Base-by-base conservation (phyloP, 2,797 vertebrate genomes). In the Stomatorhinus walkeri region DNA sequence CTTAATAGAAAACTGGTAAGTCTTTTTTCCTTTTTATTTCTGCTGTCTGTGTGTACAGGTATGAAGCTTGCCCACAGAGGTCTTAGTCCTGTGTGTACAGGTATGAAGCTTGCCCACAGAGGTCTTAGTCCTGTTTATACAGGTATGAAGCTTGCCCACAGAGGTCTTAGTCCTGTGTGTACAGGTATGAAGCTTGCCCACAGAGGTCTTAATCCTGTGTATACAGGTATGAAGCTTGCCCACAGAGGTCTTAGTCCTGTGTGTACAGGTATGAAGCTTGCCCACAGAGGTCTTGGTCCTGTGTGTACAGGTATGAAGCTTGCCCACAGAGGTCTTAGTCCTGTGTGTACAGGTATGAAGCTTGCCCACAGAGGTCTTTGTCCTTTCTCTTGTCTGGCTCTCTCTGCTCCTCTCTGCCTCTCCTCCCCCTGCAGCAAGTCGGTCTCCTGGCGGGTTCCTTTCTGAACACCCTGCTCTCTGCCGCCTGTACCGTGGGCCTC, bases 401-500 rank as follows among this genome's bases (percentile, higher is more conserved):
- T 22, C 51, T 8, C 68, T 4, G 7, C 54, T 4, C 9, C 7
- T 91, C 64, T 90, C n/a, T 86, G 22, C 22, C 5, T 84, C 5
- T 12, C 1, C n/a, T 28, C 22, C 46, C 32, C 46, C n/a, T 90
- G 92, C 36, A 99, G 98, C 97, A 98, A 90, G 96, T 98, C 92
- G 92, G 95, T 16, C 94, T 99, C 85, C 90, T 99, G 89, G 89
- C 94, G 0, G 28, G 92, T 0, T 97, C 97, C 0, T 91, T 96
- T 90, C 88, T 96, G 91, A 98, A 97, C 43, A 91, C 96, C 85
- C 91, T 99, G 87, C 91, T 98, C 90, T 98, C 98, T 0, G 89
- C 95, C 0, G 97, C 97, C 0, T 99, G 98, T 91, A 94, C 95
- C 4, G 40, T 92, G 48, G 98, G 97, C 1, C 93, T 99, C 68